phyloP scores from a whole-genome alignment of 2,888 invertebrate species.

The Sympetrum striolatum region DNA sequence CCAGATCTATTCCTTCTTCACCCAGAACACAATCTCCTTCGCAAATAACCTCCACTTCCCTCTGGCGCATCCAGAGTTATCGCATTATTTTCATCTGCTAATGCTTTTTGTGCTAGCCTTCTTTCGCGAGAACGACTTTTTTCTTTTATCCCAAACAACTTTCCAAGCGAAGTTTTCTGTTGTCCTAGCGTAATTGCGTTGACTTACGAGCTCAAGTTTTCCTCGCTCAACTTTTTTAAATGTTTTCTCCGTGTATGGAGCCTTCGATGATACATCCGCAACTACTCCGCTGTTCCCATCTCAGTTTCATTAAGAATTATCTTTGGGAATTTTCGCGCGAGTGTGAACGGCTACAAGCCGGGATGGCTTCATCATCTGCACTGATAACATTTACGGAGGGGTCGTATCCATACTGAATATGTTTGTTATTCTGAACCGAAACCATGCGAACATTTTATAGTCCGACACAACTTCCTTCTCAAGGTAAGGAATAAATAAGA shows the following conservation, averaged over 20 bases:
- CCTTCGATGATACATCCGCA: conserved; percentile 19
- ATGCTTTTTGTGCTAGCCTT: conserved; percentile 21
- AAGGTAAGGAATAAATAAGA: too few species aligned
- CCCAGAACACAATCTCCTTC: not conserved
- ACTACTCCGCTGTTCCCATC: conserved; percentile 9
- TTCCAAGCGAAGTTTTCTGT: conserved; percentile 26
- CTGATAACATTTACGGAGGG: too few species aligned
- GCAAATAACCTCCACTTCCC: not conserved
- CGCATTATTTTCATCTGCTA: conserved; percentile 33
- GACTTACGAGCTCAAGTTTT: conserved; percentile 38
- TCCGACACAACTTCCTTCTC: too few species aligned
- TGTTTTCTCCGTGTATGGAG: not conserved
- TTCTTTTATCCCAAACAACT: conserved; percentile 5
- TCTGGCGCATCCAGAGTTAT: not conserved
- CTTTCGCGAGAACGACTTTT: not conserved
- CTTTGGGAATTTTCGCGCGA: too few species aligned
- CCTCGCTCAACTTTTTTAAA: conserved; percentile 1
- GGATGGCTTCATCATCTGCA: too few species aligned
- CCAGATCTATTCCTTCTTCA: not conserved
- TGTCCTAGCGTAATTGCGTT: conserved; percentile 40
- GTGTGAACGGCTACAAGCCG: too few species aligned
- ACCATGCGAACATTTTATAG: too few species aligned
- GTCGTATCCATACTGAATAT: too few species aligned
- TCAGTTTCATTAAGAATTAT: not conserved
- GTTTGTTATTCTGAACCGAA: too few species aligned